phyloP scores from a whole-genome alignment of 2,888 invertebrate species.

The Steromphala cineraria region DNA sequence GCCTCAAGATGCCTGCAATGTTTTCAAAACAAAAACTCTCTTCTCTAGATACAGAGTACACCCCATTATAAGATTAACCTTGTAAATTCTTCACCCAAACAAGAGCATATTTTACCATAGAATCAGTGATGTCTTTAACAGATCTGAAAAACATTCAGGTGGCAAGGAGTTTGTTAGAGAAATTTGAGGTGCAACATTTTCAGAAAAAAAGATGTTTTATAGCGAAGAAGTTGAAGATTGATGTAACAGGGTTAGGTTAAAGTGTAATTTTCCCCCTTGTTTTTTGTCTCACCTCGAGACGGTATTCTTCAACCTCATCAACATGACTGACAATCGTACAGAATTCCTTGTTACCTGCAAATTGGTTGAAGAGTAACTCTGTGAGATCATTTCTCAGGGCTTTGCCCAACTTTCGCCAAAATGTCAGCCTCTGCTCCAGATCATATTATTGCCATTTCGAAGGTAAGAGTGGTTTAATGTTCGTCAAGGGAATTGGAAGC shows the following conservation, averaged over 20 bases:
- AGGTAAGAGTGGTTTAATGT: neutral
- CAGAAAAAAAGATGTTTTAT: neutral
- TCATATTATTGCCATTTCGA: neutral
- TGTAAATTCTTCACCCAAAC: no score
- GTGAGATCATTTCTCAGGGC: slow-evolving; percentile 1
- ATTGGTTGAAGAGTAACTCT: neutral
- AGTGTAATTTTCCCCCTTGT: slow-evolving; percentile 6
- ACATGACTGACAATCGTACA: neutral
- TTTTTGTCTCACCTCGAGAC: neutral
- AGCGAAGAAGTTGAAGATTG: neutral
- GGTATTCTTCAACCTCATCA: neutral
- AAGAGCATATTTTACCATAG: no score
- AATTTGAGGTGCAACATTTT: neutral
- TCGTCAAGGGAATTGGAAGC: neutral
- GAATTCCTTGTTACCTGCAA: neutral
- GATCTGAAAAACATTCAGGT: no score
- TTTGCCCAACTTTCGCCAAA: neutral
- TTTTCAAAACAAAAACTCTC: no score
- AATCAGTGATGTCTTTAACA: no score
- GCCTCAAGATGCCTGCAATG: no score
- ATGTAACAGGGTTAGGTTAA: neutral
- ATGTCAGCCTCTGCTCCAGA: neutral
- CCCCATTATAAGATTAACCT: no score
- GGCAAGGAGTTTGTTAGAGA: no score
- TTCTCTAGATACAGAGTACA: no score